Evolutionary conservation across 2,888 invertebrate genomes (phyloP).

Genomic region (Rhagophthalmus giganteus): DNA sequence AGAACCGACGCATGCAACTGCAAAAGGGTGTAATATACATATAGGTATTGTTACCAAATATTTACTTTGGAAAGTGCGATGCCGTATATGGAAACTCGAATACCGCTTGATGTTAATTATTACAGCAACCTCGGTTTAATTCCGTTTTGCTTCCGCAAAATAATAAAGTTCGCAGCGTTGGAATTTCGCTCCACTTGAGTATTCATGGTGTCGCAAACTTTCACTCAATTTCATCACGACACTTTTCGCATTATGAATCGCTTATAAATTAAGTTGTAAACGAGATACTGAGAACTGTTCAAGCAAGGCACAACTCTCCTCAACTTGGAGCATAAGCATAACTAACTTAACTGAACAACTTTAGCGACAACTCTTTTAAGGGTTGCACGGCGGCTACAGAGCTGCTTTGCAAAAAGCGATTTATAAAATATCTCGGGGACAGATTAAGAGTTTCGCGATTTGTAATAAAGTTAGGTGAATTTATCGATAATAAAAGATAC

Average conservation of each 20-base stretch:
- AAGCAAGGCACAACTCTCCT: conserved; percentile 41
- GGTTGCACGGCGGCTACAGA: conserved; percentile 17
- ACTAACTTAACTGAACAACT: conserved; percentile 41
- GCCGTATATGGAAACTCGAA: conserved; percentile 19
- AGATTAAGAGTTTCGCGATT: no score
- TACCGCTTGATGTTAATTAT: conserved; percentile 24
- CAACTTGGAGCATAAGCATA: conserved; percentile 42
- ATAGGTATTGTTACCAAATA: conserved; percentile 22
- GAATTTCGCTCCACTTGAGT: conserved; percentile 35
- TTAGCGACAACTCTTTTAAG: conserved; percentile 37
- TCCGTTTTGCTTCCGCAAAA: conserved; percentile 36
- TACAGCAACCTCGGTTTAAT: conserved; percentile 34
- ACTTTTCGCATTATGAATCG: conserved; percentile 54
- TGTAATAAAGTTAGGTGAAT: no score
- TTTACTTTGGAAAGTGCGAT: conserved; percentile 24
- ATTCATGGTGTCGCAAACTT: conserved; percentile 45
- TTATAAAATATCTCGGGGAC: conserved; percentile 16
- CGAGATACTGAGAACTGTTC: conserved; percentile 44
- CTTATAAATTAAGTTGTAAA: conserved; percentile 53
- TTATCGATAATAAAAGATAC: no score
- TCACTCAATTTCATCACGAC: conserved; percentile 53
- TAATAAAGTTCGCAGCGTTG: conserved; percentile 36
- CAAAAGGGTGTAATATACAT: no score
- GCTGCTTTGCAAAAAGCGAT: conserved; percentile 17
- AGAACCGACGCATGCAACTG: no score